Conservation (phyloP, 2,797 vertebrate species). For the Enteromius argenteus region DNA sequence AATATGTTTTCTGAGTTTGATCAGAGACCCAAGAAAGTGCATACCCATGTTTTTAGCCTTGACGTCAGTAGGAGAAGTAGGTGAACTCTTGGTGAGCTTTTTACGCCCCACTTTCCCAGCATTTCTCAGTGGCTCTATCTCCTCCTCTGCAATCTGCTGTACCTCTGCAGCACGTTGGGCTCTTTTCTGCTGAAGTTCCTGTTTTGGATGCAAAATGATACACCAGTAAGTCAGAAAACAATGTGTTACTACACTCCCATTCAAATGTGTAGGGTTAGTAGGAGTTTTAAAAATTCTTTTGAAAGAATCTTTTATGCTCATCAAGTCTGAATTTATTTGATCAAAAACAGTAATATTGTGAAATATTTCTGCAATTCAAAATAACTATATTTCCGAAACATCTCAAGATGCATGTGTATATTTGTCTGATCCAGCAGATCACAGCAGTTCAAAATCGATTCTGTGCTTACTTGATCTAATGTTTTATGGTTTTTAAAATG, state of each 20-base stretch:
- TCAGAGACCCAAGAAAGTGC: neutral
- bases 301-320: neutral
- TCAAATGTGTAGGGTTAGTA: neutral
- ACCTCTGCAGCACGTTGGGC: constrained; percentile 73
- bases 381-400: neutral
- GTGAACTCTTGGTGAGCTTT: constrained; percentile 71
- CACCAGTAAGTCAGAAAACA: constrained; percentile 1
- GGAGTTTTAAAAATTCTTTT: neutral
- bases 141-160: constrained; percentile 66
- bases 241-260: neutral
- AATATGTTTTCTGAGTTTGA: neutral
- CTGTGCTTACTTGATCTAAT: too few species aligned
- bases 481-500: too few species aligned
- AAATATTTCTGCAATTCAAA: neutral
- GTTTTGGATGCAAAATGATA: neutral
- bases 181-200: constrained; percentile 92
- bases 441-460: too few species aligned
- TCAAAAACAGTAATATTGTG: neutral
- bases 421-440: too few species aligned
- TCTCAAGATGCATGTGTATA: too few species aligned
- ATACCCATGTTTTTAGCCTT: constrained; percentile 87
- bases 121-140: constrained; percentile 65
- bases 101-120: constrained; percentile 67
- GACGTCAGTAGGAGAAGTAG: constrained; percentile 57
- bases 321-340: neutral